Evolutionary conservation across 2,797 vertebrate genomes (phyloP), one percentile per base, ranked within the genome.

Genomic region (Borostomias antarcticus): DNA sequence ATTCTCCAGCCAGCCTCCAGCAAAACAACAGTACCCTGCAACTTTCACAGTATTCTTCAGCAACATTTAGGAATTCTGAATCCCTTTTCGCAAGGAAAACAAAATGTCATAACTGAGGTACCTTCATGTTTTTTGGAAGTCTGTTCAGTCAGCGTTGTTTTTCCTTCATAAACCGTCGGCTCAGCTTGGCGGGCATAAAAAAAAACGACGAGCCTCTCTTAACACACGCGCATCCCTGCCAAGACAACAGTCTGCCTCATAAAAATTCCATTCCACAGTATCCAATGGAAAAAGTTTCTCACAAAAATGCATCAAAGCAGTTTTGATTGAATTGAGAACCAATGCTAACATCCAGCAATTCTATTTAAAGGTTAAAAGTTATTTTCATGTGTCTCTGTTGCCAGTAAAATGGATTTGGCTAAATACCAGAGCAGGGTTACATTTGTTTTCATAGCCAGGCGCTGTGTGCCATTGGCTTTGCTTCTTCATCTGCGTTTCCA

Each of bases 151-250:
- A 15, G 45, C 19, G 5, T 23, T 21, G 13, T 30, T 58, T 43
- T 51, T 33, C 65, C 53, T 10, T 59, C 51, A 28, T 70, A 68
- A n/a, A 62, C 54, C 65, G 53, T 40, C 64, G 64, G 75, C 64
- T 69, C n/a, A 66, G 58, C 47, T 72, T 69, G 33, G 48, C 43
- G 57, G 68, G 62, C 43, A 52, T 65, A 51, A 77, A 72, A 53
- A 72, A 51, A 58, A 59, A n/a, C n/a, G 66, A 61, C 65, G 45
- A 63, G 57, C n/a, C 50, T 21, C 40, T 28, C 13, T 17, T 13
- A 2, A 5, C 23, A 8, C 54, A 57, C 6, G 7, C 8, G 19
- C 32, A 58, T 10, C 32, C 62, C 58, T 69, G 66, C 73, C 73
- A 76, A 70, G 58, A 66, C 50, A 26, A 61, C 52, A 29, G 37